Evolutionary conservation across 92 coral and sea anemone species (phyloP).

Genomic region (Actinernus sp.): DNA sequence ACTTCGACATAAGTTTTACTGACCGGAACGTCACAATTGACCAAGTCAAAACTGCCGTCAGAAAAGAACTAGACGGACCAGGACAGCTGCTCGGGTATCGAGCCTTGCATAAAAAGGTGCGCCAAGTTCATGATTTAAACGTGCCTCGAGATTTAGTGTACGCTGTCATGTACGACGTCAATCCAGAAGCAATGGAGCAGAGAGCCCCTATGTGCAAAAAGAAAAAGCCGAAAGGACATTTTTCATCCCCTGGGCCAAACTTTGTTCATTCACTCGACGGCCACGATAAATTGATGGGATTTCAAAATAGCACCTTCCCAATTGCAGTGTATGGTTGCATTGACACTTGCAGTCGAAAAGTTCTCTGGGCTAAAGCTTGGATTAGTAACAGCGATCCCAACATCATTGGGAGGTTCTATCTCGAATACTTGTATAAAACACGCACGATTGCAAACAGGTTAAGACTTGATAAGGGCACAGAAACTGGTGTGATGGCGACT

Average conservation of each 20-base stretch:
- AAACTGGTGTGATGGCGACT: constrained; percentile 45
- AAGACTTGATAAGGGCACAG: constrained; percentile 44
- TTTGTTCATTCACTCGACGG: constrained; percentile 44
- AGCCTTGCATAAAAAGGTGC: constrained; percentile 28
- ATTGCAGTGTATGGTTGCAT: constrained; percentile 50
- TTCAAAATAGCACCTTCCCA: constrained; percentile 45
- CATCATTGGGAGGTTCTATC: no score
- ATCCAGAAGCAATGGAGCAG: constrained; percentile 42
- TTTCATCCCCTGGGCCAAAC: constrained; percentile 45
- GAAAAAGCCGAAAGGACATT: constrained; percentile 38
- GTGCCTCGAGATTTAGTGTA: constrained; percentile 57
- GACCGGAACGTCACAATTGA: constrained; percentile 25
- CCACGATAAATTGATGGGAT: constrained; percentile 49
- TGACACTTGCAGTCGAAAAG: constrained; percentile 55
- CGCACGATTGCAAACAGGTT: constrained; percentile 18
- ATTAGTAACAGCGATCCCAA: constrained; percentile 54
- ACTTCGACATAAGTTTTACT: constrained; percentile 28
- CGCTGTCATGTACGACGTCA: constrained; percentile 46
- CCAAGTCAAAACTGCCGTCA: constrained; percentile 7
- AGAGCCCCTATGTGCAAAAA: constrained; percentile 40
- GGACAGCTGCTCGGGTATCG: constrained; percentile 26
- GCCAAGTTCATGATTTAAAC: constrained; percentile 26
- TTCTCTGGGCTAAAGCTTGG: constrained; percentile 60
- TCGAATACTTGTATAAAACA: no score
- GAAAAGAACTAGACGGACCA: constrained; percentile 22